A percentile compares a stretch with the other conserved stretches of the same genome.
Evolutionary conservation across 92 coral and sea anemone genomes (phyloP).

Genomic region (Montipora capitata): DNA sequence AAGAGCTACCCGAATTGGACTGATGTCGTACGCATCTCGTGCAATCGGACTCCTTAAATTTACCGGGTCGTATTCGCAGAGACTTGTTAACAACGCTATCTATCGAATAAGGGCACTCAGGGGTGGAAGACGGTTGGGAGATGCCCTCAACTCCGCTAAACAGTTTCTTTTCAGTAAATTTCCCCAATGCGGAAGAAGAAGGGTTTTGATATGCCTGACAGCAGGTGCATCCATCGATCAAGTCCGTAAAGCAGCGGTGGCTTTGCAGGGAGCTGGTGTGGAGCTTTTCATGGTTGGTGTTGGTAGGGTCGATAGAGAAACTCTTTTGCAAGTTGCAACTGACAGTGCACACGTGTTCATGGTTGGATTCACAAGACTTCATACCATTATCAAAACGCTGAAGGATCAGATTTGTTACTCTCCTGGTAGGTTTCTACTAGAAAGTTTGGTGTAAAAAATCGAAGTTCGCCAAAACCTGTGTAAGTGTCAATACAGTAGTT

Average conservation of each 20-base stretch:
- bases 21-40: constrained; percentile 63
- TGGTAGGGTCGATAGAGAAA: constrained; percentile 20
- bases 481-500: no score
- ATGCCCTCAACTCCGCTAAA: constrained; percentile 54
- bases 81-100: constrained; percentile 14
- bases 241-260: constrained; percentile 53
- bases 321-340: constrained; percentile 46
- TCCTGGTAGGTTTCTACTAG: constrained; percentile 40
- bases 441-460: neutral
- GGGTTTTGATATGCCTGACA: constrained; percentile 70
- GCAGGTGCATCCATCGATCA: constrained; percentile 73
- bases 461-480: no score
- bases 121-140: constrained; percentile 60
- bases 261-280: constrained; percentile 60
- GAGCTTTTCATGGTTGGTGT: constrained; percentile 68
- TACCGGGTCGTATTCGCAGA: neutral
- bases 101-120: constrained; percentile 26
- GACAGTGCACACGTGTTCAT: constrained; percentile 58
- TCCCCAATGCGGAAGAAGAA: constrained; percentile 78
- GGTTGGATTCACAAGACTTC: constrained; percentile 21
- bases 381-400: constrained; percentile 36
- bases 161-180: constrained; percentile 53
- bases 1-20: constrained; percentile 74
- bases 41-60: constrained; percentile 38
- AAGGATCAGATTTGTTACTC: constrained; percentile 65